Conservation (phyloP, 2,113 vertebrate species). For the Eonycteris spelaea region DNA sequence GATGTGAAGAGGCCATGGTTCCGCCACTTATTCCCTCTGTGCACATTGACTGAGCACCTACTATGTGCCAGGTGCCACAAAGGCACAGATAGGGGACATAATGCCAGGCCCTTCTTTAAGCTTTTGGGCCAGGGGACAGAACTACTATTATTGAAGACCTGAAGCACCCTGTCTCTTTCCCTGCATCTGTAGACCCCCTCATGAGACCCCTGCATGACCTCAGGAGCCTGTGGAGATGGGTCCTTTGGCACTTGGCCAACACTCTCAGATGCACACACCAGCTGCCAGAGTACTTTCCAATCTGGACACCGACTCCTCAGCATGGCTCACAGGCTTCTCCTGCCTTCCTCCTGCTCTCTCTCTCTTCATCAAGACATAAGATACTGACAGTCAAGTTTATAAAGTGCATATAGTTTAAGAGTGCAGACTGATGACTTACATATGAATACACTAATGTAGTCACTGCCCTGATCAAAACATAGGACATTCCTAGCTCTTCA, state of each 20-base stretch:
- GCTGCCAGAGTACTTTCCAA: background rate
- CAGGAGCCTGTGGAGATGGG: background rate
- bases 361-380: background rate
- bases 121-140: background rate
- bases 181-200: background rate
- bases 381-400: background rate
- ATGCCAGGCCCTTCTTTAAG: background rate
- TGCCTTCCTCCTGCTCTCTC: background rate
- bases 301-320: background rate
- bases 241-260: background rate
- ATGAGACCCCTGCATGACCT: accelerated
- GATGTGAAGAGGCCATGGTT: background rate
- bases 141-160: background rate
- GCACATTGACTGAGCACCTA: background rate
- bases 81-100: background rate
- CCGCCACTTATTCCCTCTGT: background rate
- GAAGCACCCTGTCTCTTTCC: background rate
- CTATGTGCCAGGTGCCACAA: background rate
- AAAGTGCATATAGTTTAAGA: background rate
- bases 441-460: background rate
- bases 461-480: background rate
- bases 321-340: background rate
- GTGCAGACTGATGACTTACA: background rate
- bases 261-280: background rate
- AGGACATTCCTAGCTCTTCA: background rate